Percentiles rank a stretch among this genome's conserved stretches.
These are phyloP conservation scores for Eudemis profundana DNA, from an alignment of 2,888 invertebrate genomes.

Conservation along the genomic window DNA sequence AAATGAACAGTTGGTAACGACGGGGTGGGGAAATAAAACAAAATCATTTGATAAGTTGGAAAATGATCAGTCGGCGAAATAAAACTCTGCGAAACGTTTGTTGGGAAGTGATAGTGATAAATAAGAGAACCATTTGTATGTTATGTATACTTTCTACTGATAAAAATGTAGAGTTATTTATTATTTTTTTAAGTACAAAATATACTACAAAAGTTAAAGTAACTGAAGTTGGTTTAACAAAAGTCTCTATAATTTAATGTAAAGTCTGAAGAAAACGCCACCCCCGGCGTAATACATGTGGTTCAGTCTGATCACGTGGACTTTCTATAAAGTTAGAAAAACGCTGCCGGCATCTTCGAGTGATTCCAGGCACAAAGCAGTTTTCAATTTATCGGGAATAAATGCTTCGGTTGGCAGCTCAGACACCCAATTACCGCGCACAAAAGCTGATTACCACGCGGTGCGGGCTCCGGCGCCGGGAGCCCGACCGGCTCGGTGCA, in stretches of 20 bases:
- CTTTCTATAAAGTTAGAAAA: conserved; percentile 59
- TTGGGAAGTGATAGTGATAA: too few species aligned
- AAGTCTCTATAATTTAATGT: conserved; percentile 10
- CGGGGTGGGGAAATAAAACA: too few species aligned
- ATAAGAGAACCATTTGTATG: too few species aligned
- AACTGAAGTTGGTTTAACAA: conserved; percentile 1
- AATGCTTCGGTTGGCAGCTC: conserved; percentile 84
- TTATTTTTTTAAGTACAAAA: neutral
- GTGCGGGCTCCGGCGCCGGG: conserved; percentile 52
- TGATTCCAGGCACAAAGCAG: conserved; percentile 80
- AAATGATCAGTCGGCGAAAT: too few species aligned
- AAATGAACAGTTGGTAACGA: too few species aligned
- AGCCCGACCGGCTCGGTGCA: conserved; percentile 54
- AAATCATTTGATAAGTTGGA: too few species aligned
- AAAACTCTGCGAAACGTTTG: too few species aligned
- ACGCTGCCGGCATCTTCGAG: conserved; percentile 70
- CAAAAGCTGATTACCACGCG: conserved; percentile 83
- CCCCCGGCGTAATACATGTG: conserved; percentile 32
- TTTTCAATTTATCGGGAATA: conserved; percentile 84
- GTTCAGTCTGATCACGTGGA: conserved; percentile 49
- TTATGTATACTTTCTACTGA: too few species aligned
- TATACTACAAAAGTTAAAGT: neutral
- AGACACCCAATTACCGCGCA: conserved; percentile 84
- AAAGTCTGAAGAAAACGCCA: conserved; percentile 20
- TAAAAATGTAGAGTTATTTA: too few species aligned